Conservation (phyloP, 2,113 vertebrate species). For the Petromus typicus region DNA sequence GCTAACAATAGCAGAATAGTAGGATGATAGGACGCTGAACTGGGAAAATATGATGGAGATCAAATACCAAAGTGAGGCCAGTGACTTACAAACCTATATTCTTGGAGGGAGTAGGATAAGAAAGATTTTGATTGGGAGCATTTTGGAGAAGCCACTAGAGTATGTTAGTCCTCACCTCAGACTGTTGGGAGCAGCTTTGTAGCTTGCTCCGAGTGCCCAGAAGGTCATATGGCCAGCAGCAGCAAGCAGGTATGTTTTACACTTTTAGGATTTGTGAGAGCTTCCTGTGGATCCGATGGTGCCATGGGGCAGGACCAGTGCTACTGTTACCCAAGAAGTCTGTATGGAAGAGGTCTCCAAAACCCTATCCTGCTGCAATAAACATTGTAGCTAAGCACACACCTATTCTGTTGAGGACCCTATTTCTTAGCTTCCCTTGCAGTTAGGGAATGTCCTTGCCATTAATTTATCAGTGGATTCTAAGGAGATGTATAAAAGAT, state of each 20-base stretch:
- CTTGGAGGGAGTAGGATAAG: neutral
- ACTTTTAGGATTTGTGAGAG: neutral
- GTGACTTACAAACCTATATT: neutral
- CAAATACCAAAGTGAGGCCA: neutral
- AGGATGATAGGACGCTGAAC: neutral
- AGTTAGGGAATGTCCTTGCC: neutral
- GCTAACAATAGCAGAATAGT: neutral
- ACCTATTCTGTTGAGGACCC: neutral
- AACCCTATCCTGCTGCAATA: neutral
- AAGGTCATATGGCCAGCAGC: neutral
- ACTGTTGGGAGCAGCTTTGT: neutral
- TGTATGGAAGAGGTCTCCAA: neutral
- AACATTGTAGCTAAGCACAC: neutral
- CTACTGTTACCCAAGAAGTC: neutral
- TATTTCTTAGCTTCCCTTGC: slow-evolving; percentile 44
- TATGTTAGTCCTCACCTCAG: neutral
- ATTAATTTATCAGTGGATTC: neutral
- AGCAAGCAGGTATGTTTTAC: neutral
- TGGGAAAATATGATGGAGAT: neutral
- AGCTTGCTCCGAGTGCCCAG: neutral
- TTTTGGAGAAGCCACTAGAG: neutral
- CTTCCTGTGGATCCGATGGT: neutral
- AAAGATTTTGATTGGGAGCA: neutral
- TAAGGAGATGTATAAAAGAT: neutral
- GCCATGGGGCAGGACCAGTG: neutral